Evolutionary conservation across 2,113 vertebrate genomes (phyloP), one percentile per base, ranked within the genome.

Genomic region (Butorides virescens): DNA sequence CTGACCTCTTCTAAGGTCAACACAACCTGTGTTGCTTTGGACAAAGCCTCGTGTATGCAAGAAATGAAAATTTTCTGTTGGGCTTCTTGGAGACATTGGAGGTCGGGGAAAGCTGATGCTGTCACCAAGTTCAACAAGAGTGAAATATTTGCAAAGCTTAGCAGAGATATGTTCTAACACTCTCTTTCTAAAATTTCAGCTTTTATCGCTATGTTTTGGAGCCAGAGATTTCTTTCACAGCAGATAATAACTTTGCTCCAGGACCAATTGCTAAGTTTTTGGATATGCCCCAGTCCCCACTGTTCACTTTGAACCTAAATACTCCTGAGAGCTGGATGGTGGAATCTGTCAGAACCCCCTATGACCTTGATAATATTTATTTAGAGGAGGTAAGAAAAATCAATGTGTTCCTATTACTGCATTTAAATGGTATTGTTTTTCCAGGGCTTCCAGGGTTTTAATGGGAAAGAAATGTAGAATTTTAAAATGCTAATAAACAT

Each of bases 251-350:
- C 75, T 98, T 99, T 95, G 97, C 98, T 83, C 98, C 98, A 9
- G 99, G 99, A 53, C 99, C 99, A 55, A 96, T 99, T 96, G 99
- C 99, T 47, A 99, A 98, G 90, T 99, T 99, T 97, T 95, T 99
- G 95, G 99, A 99, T 98, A 99, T 99, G 99, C 99, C 99, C 25
- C 99, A 99, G 77, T 99, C 99, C 80, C 99, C 99, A 2, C 98
- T 99, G 59, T 99, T 99, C 95, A 99, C 99, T 56, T 96, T 99
- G 94, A 99, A 99, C 97, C 97, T 99, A 62, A 99, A 99, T 97
- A 99, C 99, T 26, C 99, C 99, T 0, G 99, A 99, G 97, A 99
- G 99, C 85, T 99, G 99, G 99, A 99, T 99, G 99, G 99, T 99
- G 47, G 99, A 99, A 92, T 99, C 99, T 32, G 99, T 99, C 68